A percentile compares a stretch with the other conserved stretches of the same genome.
These are phyloP conservation scores for Cryptocheilus praepositus DNA, from an alignment of 2,888 invertebrate species.

Conservation along the genomic window DNA sequence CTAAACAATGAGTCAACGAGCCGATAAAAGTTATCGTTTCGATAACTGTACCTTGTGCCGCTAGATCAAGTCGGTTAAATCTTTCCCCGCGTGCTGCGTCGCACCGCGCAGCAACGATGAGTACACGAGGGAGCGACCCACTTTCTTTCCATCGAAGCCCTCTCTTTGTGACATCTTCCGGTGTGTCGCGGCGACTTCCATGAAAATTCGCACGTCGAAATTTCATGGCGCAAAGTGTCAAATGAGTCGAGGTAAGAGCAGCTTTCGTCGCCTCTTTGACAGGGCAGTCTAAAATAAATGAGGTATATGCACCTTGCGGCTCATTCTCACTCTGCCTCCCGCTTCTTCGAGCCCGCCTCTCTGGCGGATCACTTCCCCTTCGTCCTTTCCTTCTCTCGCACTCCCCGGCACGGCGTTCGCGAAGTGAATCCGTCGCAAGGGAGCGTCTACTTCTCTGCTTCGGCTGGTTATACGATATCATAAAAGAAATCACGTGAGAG, in stretches of 20 bases:
- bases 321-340: too few species aligned
- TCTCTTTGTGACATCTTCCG: constrained; percentile 41
- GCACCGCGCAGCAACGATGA: neutral
- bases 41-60: constrained; percentile 7
- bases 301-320: neutral
- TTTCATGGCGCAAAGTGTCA: too few species aligned
- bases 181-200: neutral
- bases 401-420: neutral
- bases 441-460: constrained; percentile 49
- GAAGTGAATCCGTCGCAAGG: constrained; percentile 34
- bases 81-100: neutral
- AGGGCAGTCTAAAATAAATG: neutral
- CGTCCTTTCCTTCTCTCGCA: too few species aligned
- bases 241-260: constrained; percentile 1
- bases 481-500: constrained; percentile 69
- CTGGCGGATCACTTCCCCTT: too few species aligned
- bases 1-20: constrained; percentile 18
- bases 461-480: constrained; percentile 72
- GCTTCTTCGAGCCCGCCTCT: too few species aligned
- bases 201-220: too few species aligned
- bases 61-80: constrained; percentile 6
- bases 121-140: neutral
- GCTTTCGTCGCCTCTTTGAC: neutral
- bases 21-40: constrained; percentile 20
- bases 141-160: constrained; percentile 1